Conservation (phyloP, 2,888 invertebrate genomes). For the Dendrolimus pini region DNA sequence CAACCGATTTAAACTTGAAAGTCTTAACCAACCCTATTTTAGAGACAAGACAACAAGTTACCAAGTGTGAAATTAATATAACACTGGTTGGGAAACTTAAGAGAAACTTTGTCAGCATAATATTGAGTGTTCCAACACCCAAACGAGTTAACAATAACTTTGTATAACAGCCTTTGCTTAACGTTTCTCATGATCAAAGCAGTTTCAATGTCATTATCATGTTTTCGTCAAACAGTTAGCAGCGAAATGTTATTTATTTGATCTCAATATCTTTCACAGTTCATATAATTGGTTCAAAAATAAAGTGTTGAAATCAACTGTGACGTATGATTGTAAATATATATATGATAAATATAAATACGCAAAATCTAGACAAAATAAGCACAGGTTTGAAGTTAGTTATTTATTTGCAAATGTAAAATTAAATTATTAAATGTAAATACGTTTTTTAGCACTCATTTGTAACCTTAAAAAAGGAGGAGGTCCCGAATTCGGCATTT, state of each 20-base stretch:
- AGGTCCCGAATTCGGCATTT: too few relatives aligned
- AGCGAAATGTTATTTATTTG: not conserved
- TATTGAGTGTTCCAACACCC: slow-evolving; percentile 10
- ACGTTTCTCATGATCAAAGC: not conserved
- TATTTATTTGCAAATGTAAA: not conserved
- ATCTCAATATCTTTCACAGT: not conserved
- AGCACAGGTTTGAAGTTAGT: not conserved
- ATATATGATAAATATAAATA: not conserved
- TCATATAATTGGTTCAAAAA: too few relatives aligned
- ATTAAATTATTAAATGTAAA: too few relatives aligned
- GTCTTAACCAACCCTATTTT: not conserved
- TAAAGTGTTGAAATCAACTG: not conserved
- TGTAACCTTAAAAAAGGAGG: too few relatives aligned
- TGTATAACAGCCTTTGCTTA: not conserved
- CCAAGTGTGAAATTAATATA: slow-evolving; percentile 23
- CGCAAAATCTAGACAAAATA: too few relatives aligned
- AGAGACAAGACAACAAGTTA: slow-evolving; percentile 9
- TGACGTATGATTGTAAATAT: not conserved
- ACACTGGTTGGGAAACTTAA: slow-evolving; percentile 11
- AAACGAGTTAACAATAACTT: not conserved
- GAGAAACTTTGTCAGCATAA: slow-evolving; percentile 17
- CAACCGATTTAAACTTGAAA: too few relatives aligned
- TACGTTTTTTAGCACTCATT: too few relatives aligned
- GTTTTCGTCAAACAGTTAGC: not conserved
- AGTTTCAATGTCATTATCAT: not conserved